These are phyloP conservation scores for Ommatoiulus sabulosus DNA, from an alignment of 2,888 invertebrate species.

Conservation along the genomic window DNA sequence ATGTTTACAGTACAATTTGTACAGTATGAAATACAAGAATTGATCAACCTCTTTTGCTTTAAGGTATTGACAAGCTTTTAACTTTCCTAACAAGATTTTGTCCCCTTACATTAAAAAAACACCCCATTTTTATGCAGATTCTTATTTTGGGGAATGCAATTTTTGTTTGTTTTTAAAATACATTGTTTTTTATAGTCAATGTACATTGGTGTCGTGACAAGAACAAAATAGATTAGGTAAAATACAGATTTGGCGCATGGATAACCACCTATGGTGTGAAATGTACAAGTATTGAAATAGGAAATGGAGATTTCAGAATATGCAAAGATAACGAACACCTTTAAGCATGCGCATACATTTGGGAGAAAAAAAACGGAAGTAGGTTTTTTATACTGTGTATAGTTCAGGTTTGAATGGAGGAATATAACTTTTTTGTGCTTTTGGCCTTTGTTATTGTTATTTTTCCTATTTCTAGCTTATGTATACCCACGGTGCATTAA, in stretches of 20 bases:
- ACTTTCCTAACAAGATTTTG: no score
- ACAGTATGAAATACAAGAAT: no score
- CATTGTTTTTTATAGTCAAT: no score
- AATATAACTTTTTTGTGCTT: background rate
- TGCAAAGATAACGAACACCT: background rate
- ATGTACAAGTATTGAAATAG: background rate
- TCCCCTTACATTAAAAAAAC: no score
- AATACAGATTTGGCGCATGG: background rate
- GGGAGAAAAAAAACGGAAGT: slow-evolving; percentile 4
- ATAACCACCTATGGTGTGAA: slow-evolving; percentile 17
- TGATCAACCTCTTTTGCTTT: no score
- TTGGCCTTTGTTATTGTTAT: background rate
- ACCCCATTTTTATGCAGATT: no score
- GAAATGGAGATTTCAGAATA: background rate
- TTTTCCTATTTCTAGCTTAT: background rate
- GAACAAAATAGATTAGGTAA: background rate
- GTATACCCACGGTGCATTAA: background rate
- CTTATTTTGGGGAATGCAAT: no score
- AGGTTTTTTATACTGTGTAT: background rate
- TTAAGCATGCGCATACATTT: background rate
- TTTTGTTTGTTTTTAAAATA: no score
- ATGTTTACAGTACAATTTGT: no score
- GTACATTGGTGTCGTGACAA: background rate
- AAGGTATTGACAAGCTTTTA: no score
- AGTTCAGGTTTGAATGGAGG: background rate